phyloP scores from a whole-genome alignment of 2,888 invertebrate species.

The Sminthurinus aureus region DNA sequence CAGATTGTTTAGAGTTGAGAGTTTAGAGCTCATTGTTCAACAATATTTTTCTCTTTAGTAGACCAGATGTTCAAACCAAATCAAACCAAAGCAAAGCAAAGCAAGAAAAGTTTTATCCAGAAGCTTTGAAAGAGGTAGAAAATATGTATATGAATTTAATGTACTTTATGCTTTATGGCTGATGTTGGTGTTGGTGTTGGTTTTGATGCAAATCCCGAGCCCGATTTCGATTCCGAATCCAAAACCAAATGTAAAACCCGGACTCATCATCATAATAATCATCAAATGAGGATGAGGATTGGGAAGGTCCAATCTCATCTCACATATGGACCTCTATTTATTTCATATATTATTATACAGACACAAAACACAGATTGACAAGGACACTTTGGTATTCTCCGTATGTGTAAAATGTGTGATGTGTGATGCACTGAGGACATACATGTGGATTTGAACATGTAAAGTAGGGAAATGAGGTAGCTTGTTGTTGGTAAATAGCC shows the following conservation, averaged over 20 bases:
- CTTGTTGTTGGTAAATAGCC: slow-evolving; percentile 5
- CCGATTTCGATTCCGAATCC: too few species aligned
- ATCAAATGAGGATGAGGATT: slow-evolving; percentile 23
- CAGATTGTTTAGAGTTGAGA: slow-evolving; percentile 22
- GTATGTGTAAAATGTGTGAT: not conserved
- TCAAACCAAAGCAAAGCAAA: too few species aligned
- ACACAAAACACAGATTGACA: not conserved
- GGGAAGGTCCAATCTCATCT: slow-evolving; percentile 25
- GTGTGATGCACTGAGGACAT: too few species aligned
- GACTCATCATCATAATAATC: slow-evolving; percentile 34
- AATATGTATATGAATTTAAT: too few species aligned
- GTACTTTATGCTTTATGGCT: too few species aligned
- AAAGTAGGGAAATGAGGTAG: not conserved
- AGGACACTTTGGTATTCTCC: not conserved
- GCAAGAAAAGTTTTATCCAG: too few species aligned
- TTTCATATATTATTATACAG: not conserved
- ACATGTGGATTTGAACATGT: not conserved
- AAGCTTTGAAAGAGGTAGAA: too few species aligned
- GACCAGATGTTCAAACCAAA: slow-evolving; percentile 28
- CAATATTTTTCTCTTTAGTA: slow-evolving; percentile 37
- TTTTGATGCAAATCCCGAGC: not conserved
- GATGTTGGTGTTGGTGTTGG: not conserved
- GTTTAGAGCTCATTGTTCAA: slow-evolving; percentile 14
- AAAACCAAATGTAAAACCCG: not conserved
- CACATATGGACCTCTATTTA: slow-evolving; percentile 39